Percentiles rank a stretch among this genome's conserved stretches.
phyloP scores from a whole-genome alignment of 2,888 invertebrate genomes.

The Polyommatus icarus region DNA sequence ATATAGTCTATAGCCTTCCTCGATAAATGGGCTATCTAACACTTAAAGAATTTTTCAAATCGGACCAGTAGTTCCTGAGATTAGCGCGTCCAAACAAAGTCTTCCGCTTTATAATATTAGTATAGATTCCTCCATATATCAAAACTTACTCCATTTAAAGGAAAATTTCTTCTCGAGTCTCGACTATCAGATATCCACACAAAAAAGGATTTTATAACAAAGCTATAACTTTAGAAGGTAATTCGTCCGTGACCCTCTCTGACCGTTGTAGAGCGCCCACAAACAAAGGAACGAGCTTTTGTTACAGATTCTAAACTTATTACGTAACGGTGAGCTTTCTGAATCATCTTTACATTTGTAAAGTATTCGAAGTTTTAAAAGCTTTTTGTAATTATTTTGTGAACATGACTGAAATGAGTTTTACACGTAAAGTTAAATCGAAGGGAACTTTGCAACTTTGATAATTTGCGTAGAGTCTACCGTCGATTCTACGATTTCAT shows the following conservation, averaged over 20 bases:
- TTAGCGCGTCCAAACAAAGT: no score
- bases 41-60: no score
- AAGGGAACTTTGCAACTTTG: no score
- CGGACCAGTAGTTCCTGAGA: no score
- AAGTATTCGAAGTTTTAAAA: background rate
- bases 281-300: constrained; percentile 10
- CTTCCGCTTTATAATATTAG: no score
- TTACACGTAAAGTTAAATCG: no score
- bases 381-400: background rate
- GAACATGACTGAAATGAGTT: background rate
- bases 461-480: no score
- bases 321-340: constrained; percentile 9
- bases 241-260: constrained; percentile 10
- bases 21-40: no score
- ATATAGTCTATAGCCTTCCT: no score
- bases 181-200: background rate
- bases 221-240: background rate
- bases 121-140: no score
- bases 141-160: background rate
- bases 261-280: constrained; percentile 29
- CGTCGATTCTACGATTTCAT: no score
- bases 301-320: constrained; percentile 4
- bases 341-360: background rate
- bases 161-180: background rate
- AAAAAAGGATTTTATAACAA: background rate